Percentiles rank a stretch among this genome's conserved stretches.
Conservation (phyloP, 2,888 invertebrate genomes). For the Altica lythri region DNA sequence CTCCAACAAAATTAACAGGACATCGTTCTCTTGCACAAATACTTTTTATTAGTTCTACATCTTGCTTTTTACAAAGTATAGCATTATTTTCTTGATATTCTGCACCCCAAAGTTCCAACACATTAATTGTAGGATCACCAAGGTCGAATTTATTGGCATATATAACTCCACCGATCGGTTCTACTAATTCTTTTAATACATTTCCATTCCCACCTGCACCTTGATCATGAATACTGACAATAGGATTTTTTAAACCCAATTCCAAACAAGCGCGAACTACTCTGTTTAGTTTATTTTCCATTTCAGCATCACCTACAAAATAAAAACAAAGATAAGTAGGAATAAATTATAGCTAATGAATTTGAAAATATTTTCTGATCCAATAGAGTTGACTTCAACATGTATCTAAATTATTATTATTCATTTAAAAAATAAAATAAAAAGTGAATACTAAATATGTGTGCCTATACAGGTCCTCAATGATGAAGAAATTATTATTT, state of each 20-base stretch:
- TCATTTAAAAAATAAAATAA: no score
- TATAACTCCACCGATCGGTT: constrained; percentile 92
- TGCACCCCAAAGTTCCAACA: constrained; percentile 96
- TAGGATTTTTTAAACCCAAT: constrained; percentile 80
- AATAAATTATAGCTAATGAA: background rate
- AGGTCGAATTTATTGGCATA: constrained; percentile 84
- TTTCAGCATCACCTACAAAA: constrained; percentile 84
- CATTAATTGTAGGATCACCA: constrained; percentile 93
- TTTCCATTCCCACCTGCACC: constrained; percentile 99
- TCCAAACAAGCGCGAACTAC: constrained; percentile 93
- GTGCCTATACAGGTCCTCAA: no score
- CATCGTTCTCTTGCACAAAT: constrained; percentile 86
- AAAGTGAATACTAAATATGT: no score
- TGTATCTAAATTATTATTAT: no score
- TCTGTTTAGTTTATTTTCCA: constrained; percentile 97
- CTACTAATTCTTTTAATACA: constrained; percentile 94
- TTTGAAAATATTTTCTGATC: background rate
- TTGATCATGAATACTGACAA: constrained; percentile 96
- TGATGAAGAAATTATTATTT: no score
- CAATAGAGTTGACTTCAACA: no score
- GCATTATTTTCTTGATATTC: constrained; percentile 98
- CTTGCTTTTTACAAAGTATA: constrained; percentile 73
- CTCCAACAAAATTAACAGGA: constrained; percentile 90
- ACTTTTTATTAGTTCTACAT: constrained; percentile 66
- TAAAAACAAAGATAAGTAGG: background rate